Percentiles rank a stretch among this genome's conserved stretches.
phyloP scores from a whole-genome alignment of 1,140 invertebrate genomes.

The Heliothis subflexa region DNA sequence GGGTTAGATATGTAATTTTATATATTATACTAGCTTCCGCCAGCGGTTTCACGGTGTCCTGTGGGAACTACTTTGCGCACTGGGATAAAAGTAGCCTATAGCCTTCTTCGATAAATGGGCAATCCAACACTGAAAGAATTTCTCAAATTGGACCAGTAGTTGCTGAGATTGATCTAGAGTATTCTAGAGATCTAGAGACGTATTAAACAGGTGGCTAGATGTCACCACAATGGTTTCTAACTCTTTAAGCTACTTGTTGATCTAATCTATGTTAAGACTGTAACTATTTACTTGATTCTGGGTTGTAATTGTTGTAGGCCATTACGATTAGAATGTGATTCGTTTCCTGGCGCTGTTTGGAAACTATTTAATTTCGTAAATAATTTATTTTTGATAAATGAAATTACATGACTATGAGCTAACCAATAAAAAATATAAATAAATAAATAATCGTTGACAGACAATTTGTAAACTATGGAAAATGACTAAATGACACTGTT shows the following conservation, averaged over 20 bases:
- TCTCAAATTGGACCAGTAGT: too few species aligned
- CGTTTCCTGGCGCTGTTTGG: not conserved
- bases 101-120: too few species aligned
- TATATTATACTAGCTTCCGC: too few species aligned
- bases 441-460: not conserved
- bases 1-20: not conserved
- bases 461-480: slow-evolving; percentile 13
- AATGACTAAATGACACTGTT: not conserved
- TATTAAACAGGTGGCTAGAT: too few species aligned
- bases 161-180: too few species aligned
- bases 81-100: too few species aligned
- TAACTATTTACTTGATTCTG: not conserved
- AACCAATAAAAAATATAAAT: not conserved
- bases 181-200: too few species aligned
- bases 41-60: too few species aligned
- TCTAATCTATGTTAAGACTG: not conserved
- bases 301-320: not conserved
- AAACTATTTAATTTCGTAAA: slow-evolving; percentile 6
- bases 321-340: not conserved
- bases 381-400: not conserved
- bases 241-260: too few species aligned
- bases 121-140: too few species aligned
- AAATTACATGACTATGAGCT: not conserved
- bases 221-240: too few species aligned
- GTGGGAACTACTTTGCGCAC: too few species aligned